Percentiles rank a stretch among this genome's conserved stretches.
These are phyloP conservation scores for Emmelina monodactyla DNA, from an alignment of 2,888 invertebrate genomes.

Conservation along the genomic window DNA sequence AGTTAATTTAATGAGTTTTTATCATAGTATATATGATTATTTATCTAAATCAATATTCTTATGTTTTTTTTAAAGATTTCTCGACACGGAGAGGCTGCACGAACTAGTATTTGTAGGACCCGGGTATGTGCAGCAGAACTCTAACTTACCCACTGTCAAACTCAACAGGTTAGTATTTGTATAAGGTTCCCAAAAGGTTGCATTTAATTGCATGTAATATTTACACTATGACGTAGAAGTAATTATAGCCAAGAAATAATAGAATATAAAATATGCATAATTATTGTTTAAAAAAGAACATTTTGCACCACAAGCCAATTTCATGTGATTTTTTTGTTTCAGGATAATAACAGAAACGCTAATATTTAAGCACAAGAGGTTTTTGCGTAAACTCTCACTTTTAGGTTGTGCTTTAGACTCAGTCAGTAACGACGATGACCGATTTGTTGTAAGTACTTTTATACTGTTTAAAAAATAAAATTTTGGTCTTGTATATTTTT, in stretches of 20 bases:
- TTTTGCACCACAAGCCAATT: no score
- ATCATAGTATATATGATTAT: constrained; percentile 12
- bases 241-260: no score
- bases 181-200: no score
- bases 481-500: not conserved
- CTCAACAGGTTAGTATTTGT: constrained; percentile 31
- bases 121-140: constrained; percentile 27
- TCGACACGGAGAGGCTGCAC: constrained; percentile 34
- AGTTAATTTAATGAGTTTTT: no score
- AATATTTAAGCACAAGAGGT: constrained; percentile 31
- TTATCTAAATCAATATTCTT: constrained; percentile 9
- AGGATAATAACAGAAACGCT: constrained; percentile 41
- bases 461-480: not conserved
- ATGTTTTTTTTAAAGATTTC: constrained; percentile 35
- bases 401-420: constrained; percentile 36
- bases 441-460: constrained; percentile 28
- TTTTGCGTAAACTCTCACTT: constrained; percentile 28
- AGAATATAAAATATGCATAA: no score
- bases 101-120: constrained; percentile 46
- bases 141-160: constrained; percentile 25
- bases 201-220: no score
- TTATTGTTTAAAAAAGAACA: no score
- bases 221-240: no score
- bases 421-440: constrained; percentile 27
- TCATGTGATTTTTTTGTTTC: constrained; percentile 17